These are phyloP conservation scores for Heterodera schachtii DNA, from an alignment of 1,140 invertebrate species.

Conservation along the genomic window DNA sequence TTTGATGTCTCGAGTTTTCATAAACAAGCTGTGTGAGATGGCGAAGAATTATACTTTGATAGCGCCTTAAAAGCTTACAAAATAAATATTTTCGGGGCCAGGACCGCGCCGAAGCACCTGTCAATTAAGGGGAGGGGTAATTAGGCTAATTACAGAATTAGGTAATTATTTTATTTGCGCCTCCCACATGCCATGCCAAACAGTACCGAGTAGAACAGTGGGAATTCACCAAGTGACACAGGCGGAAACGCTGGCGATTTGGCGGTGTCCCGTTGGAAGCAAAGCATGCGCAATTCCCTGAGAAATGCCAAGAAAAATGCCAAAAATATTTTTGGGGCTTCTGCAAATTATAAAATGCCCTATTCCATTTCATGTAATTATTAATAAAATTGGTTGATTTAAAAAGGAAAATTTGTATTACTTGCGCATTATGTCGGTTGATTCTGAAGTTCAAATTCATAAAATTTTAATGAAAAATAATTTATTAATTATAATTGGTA, in stretches of 20 bases:
- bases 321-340: constrained; percentile 28
- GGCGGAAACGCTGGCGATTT: constrained; percentile 28
- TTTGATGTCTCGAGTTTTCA: constrained; percentile 46
- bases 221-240: constrained; percentile 34
- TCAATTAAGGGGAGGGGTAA: no score
- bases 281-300: constrained; percentile 15
- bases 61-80: constrained; percentile 28
- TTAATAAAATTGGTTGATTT: not conserved
- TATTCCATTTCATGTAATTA: not conserved
- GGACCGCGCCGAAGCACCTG: constrained; percentile 29
- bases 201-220: constrained; percentile 44
- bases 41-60: not conserved
- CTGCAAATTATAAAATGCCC: constrained; percentile 28
- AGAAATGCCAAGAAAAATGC: constrained; percentile 8
- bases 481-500: not conserved
- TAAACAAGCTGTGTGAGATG: constrained; percentile 45
- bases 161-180: not conserved
- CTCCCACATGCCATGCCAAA: not conserved
- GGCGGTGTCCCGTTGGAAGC: not conserved
- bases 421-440: constrained; percentile 41
- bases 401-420: constrained; percentile 9
- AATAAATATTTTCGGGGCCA: constrained; percentile 45
- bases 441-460: constrained; percentile 31
- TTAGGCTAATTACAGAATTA: no score
- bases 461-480: not conserved